Evolutionary conservation across 2,888 invertebrate genomes (phyloP).

Genomic region (Caenorhabditis uteleia): DNA sequence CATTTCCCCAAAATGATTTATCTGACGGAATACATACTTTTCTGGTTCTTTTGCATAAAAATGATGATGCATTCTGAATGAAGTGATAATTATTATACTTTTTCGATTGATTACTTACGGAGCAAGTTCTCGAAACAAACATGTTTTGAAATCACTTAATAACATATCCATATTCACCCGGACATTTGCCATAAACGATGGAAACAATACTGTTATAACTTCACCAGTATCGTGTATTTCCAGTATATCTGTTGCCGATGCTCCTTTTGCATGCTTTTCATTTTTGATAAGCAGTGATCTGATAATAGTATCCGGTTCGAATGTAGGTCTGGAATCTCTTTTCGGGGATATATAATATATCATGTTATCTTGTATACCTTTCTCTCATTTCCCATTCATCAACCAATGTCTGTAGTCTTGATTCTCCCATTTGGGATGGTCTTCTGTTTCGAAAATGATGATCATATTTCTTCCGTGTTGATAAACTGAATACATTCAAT

Average conservation of each 20-base stretch:
- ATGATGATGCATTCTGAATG: no score
- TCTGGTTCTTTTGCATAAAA: conserved; percentile 32
- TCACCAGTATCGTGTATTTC: conserved; percentile 10
- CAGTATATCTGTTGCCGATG: conserved; percentile 4
- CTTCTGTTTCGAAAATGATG: no score
- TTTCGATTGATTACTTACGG: conserved; percentile 42
- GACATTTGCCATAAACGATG: conserved; percentile 52
- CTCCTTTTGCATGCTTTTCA: background rate
- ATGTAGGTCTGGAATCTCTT: conserved; percentile 21
- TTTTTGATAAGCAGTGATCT: conserved; percentile 7
- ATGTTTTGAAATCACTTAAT: conserved; percentile 41
- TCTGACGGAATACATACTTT: conserved; percentile 47
- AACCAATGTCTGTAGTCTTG: conserved; percentile 21
- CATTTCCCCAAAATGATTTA: conserved; percentile 39
- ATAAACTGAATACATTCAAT: no score
- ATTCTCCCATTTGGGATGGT: conserved; percentile 4
- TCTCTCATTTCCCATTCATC: conserved; percentile 37
- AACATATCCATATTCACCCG: conserved; percentile 38
- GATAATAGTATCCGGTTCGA: conserved; percentile 24
- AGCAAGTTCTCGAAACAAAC: no score
- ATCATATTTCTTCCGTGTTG: no score
- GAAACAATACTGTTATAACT: conserved; percentile 24
- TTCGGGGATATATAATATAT: background rate
- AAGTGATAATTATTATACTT: conserved; percentile 40
- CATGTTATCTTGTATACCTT: conserved; percentile 14